Evolutionary conservation across 2,888 invertebrate species (phyloP).

Genomic region (Lamellibrachia satsuma): DNA sequence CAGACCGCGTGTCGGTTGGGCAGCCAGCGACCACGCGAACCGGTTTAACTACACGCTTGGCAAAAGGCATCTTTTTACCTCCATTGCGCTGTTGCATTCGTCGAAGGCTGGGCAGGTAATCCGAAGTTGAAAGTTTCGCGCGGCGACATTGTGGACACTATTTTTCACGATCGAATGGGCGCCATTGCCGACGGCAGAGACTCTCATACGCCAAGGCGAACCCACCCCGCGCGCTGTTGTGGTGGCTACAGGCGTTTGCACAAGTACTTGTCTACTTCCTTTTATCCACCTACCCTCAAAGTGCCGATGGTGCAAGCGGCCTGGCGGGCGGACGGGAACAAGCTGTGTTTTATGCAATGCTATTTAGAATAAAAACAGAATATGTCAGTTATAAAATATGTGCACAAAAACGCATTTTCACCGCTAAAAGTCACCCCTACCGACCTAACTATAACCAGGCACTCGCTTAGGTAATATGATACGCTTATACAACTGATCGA

Average conservation of each 20-base stretch:
- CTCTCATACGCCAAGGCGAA: not conserved
- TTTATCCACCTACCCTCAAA: not conserved
- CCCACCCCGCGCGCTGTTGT: constrained; percentile 13
- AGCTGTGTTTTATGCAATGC: not conserved
- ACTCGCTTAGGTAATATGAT: too few relatives aligned
- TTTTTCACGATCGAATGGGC: not conserved
- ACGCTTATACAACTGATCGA: too few relatives aligned
- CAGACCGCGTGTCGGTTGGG: not conserved
- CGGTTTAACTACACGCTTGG: constrained; percentile 6
- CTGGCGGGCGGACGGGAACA: not conserved
- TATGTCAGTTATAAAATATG: too few relatives aligned
- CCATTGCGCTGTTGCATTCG: constrained; percentile 5
- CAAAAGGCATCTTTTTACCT: not conserved
- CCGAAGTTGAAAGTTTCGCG: not conserved
- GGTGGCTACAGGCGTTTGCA: constrained; percentile 5
- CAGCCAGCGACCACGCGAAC: not conserved
- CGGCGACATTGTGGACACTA: not conserved
- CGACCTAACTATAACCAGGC: too few relatives aligned
- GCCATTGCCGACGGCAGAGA: not conserved
- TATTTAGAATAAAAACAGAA: too few relatives aligned
- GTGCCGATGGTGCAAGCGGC: not conserved
- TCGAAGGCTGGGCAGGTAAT: not conserved
- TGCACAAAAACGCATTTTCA: too few relatives aligned
- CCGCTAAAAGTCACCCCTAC: too few relatives aligned
- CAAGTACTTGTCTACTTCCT: not conserved